Base-by-base conservation (phyloP, 2,113 vertebrate genomes). In the Reinhardtius hippoglossoides region DNA sequence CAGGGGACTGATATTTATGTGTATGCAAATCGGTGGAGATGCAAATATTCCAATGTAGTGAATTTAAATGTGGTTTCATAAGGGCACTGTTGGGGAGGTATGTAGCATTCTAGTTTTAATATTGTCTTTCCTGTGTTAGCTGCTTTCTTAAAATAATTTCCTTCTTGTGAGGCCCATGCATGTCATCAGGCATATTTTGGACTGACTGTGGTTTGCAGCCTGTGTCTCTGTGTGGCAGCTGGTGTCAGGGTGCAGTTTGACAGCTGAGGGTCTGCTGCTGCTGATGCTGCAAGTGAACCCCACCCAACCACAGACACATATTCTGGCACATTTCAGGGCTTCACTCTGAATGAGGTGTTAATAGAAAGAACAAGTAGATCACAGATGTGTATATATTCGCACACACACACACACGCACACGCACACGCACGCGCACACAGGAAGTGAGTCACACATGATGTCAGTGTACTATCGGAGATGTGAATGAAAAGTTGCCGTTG, bases 221-320 rank as follows among this genome's bases (percentile, higher is more conserved):
- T 20, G 59, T 67, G 57, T 78, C 23, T 82, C 24, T 64, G 12
- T 74, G 65, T 67, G 65, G 64, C 71, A 85, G 20, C 71, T 61
- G 70, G 80, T 83, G 83, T 85, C 70, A 80, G 88, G 70, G 81
- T 62, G 37, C 14, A 71, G 79, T 73, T 69, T 68, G 79, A 80
- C 83, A 89, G 88, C 87, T 87, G 82, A 71, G 83, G 69, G 59
- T 73, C n/a, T n/a, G n/a, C 80, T 75, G 74, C n/a, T 77, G 65
- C 85, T 82, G 63, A 81, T 75, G 76, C 55, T 80, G 56, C 80
- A 81, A 72, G 24, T 71, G 35, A 79, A 74, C 76, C 52, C 74
- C 80, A 82, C 74, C 75, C 84, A 67, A 59, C 46, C 67, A 61
- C 76, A 68, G 27, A 74, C 37, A 26, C 24, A 18, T 1, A 0